These are phyloP conservation scores for Pitta sordida DNA, from an alignment of 2,113 vertebrate genomes.

Conservation along the genomic window DNA sequence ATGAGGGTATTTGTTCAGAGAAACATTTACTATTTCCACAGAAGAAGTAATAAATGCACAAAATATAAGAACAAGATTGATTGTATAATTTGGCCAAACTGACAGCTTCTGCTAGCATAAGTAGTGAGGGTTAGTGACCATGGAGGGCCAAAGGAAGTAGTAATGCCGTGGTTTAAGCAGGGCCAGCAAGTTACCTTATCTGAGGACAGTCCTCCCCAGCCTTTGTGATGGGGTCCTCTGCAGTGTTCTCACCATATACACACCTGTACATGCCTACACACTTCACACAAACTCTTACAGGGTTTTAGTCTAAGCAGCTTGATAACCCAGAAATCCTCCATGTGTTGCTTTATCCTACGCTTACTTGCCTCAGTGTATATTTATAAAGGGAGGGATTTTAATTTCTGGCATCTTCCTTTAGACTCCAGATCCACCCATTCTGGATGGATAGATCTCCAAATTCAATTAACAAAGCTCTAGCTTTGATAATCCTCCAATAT, in stretches of 20 bases:
- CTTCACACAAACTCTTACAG: not conserved
- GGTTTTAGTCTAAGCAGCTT: not conserved
- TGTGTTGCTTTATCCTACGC: not conserved
- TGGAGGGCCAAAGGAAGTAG: not conserved
- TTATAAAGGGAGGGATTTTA: not conserved
- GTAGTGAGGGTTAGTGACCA: not conserved
- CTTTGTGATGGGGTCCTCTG: not conserved
- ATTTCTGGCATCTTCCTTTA: not conserved
- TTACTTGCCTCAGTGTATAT: not conserved
- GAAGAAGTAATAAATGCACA: not conserved
- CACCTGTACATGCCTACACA: not conserved
- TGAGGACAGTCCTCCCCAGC: not conserved
- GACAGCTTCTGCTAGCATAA: not conserved
- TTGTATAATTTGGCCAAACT: not conserved
- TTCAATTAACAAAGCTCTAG: not conserved
- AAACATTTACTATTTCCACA: conserved; percentile 6
- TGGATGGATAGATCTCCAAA: not conserved
- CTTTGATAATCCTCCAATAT: not conserved
- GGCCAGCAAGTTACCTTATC: not conserved
- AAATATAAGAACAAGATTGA: not conserved
- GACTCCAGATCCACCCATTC: not conserved
- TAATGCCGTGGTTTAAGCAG: not conserved
- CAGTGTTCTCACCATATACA: not conserved
- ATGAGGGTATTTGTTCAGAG: not conserved
- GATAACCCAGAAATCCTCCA: not conserved